Evolutionary conservation across 2,888 invertebrate genomes (phyloP).

Genomic region (Rhyacophila evoluta): DNA sequence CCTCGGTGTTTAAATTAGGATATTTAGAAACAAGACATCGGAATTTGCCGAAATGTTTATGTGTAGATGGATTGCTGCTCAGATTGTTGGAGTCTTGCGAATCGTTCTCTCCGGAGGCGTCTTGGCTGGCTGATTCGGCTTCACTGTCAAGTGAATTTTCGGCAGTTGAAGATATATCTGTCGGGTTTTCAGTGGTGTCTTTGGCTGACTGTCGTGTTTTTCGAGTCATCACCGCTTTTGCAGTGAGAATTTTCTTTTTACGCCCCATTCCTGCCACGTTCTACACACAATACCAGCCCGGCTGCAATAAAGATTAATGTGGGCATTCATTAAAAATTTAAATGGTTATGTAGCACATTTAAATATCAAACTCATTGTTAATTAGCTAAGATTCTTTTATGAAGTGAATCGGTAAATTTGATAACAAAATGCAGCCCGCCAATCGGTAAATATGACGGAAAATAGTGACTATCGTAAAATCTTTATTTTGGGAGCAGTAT

Average conservation of each 20-base stretch:
- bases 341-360: not conserved
- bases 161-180: slow-evolving; percentile 3
- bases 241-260: slow-evolving; percentile 43
- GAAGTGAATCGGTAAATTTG: not conserved
- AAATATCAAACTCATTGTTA: not conserved
- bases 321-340: not conserved
- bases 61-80: slow-evolving; percentile 54
- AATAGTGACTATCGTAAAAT: not conserved
- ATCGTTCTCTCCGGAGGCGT: slow-evolving; percentile 48
- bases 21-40: slow-evolving; percentile 60
- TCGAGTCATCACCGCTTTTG: slow-evolving; percentile 26
- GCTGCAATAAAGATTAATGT: not conserved
- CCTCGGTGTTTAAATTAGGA: slow-evolving; percentile 61
- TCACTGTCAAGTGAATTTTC: slow-evolving; percentile 44
- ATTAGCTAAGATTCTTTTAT: not conserved
- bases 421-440: not conserved
- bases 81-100: slow-evolving; percentile 47
- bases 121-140: slow-evolving; percentile 39
- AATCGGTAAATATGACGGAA: not conserved
- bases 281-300: not conserved
- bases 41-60: slow-evolving; percentile 73
- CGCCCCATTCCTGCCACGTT: slow-evolving; percentile 39
- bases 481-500: not conserved
- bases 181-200: not conserved
- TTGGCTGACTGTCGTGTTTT: slow-evolving; percentile 41